Percentiles rank a stretch among this genome's conserved stretches.
These are phyloP conservation scores for Eristalis tenax DNA, from an alignment of 2,888 invertebrate genomes.

Conservation along the genomic window DNA sequence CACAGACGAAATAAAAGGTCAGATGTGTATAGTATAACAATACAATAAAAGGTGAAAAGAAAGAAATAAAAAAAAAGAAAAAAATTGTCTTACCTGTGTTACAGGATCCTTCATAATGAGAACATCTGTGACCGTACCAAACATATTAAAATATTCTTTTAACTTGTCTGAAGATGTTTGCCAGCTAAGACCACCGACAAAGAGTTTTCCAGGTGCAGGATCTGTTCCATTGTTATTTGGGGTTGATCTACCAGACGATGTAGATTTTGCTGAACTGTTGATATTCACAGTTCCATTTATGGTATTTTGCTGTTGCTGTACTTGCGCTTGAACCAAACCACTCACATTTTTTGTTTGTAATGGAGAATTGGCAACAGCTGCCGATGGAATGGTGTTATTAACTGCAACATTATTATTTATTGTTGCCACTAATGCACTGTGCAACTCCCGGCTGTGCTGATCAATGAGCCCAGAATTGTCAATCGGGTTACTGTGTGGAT, in stretches of 20 bases:
- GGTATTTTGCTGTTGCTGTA: conserved; percentile 73
- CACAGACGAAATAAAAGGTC: conserved; percentile 14
- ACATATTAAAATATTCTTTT: conserved; percentile 95
- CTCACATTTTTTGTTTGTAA: conserved; percentile 57
- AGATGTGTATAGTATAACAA: neutral
- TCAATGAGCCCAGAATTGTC: conserved; percentile 80
- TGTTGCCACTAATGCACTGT: conserved; percentile 82
- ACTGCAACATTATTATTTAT: conserved; percentile 81
- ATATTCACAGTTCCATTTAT: conserved; percentile 38
- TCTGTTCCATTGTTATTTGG: conserved; percentile 86
- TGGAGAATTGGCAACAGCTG: conserved; percentile 75
- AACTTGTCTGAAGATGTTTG: conserved; percentile 95
- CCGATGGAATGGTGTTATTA: conserved; percentile 80
- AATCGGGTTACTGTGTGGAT: conserved; percentile 83
- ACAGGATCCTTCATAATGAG: conserved; percentile 97
- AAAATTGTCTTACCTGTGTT: conserved; percentile 87
- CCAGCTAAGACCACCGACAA: conserved; percentile 96
- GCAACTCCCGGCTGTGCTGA: conserved; percentile 80
- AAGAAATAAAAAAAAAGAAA: conserved; percentile 20
- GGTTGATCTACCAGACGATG: conserved; percentile 89
- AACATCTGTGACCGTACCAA: conserved; percentile 94
- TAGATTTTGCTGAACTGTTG: conserved; percentile 81
- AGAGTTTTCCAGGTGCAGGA: conserved; percentile 92
- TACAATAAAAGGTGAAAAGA: neutral
- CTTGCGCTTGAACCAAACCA: conserved; percentile 75